Conservation (phyloP, 2,113 vertebrate genomes). For the Muscicapa adusta region DNA sequence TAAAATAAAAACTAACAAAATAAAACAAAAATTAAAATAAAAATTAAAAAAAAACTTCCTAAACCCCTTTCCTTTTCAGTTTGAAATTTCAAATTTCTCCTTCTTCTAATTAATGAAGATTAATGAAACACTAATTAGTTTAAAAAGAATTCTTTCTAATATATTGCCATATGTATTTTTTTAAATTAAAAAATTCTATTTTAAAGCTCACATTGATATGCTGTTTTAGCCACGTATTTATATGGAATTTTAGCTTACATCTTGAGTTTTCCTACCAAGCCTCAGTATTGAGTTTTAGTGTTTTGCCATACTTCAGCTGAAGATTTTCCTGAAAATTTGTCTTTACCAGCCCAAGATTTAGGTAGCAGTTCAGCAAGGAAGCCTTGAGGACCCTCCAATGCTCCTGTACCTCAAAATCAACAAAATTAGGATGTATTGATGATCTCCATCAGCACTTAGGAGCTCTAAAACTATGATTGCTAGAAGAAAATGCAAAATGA, state of each 20-base stretch:
- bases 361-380: neutral
- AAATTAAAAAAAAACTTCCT: neutral
- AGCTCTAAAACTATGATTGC: neutral
- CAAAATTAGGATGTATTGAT: neutral
- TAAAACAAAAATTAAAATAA: no score
- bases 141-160: neutral
- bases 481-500: neutral
- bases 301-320: neutral
- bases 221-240: neutral
- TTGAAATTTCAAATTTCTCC: neutral
- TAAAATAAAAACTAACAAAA: neutral
- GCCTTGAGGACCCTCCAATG: neutral
- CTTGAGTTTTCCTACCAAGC: neutral
- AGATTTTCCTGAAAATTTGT: neutral
- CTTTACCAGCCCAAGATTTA: neutral
- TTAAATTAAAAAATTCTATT: neutral
- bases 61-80: neutral
- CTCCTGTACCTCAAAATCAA: neutral
- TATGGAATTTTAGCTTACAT: neutral
- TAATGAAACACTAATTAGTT: neutral
- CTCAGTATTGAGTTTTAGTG: neutral
- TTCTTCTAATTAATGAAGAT: neutral
- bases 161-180: neutral
- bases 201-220: neutral
- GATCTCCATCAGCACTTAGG: neutral